phyloP scores from a whole-genome alignment of 92 coral and sea anemone species.

The Phenganax marumi region DNA sequence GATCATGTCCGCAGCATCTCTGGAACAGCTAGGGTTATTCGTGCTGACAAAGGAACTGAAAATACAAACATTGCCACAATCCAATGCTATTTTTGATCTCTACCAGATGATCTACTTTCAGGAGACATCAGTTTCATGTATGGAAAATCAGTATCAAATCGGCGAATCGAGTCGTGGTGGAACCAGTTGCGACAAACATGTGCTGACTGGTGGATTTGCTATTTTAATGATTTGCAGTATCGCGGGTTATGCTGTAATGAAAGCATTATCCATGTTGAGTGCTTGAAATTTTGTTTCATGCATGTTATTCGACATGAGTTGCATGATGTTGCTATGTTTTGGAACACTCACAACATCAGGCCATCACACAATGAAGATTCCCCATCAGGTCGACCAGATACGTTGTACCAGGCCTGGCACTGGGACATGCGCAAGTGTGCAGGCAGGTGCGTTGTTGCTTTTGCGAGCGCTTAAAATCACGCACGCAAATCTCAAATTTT shows the following conservation, averaged over 20 bases:
- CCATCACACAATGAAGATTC: conserved; percentile 29
- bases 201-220: conserved; percentile 8
- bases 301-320: neutral
- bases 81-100: conserved; percentile 1
- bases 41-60: no score
- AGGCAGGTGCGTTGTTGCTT: no score
- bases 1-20: no score
- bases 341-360: conserved; percentile 28
- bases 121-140: conserved; percentile 17
- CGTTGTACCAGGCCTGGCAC: no score
- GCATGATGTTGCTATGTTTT: neutral
- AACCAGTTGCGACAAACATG: neutral
- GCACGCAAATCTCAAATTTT: no score
- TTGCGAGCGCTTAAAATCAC: no score
- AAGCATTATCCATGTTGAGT: conserved; percentile 8
- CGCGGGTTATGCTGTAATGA: conserved; percentile 6
- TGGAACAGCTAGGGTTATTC: no score
- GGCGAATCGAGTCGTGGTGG: conserved; percentile 19
- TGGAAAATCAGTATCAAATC: no score
- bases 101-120: neutral
- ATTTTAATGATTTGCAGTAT: conserved; percentile 36
- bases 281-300: conserved; percentile 26
- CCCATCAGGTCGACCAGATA: conserved; percentile 36
- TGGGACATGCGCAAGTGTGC: no score
- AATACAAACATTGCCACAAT: no score